Conservation (phyloP, 1,140 invertebrate genomes). For the Orchestia grillus region DNA sequence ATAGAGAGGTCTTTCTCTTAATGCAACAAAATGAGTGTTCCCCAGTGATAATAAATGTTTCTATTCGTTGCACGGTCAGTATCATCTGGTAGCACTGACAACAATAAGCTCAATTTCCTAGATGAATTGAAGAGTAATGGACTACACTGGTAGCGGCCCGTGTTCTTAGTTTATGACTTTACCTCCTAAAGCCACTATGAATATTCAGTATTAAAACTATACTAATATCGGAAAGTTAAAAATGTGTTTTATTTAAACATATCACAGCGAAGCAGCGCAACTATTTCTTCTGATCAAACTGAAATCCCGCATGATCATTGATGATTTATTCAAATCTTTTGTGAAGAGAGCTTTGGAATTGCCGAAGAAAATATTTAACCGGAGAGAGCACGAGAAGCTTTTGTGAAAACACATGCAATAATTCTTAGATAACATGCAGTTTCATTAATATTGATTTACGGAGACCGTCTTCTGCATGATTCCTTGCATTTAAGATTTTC, state of each 20-base stretch:
- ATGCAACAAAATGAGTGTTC: no score
- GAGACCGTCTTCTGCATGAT: neutral
- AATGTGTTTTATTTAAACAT: neutral
- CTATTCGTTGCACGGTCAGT: no score
- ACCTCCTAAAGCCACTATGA: no score
- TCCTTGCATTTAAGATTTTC: neutral
- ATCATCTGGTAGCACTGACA: no score
- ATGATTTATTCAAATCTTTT: neutral
- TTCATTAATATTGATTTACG: neutral
- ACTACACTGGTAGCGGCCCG: no score
- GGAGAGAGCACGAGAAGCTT: neutral
- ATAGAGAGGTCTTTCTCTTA: no score
- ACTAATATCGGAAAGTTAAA: neutral
- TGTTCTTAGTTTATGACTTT: no score
- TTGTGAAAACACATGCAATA: constrained; percentile 1
- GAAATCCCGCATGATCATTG: neutral
- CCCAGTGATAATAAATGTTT: no score
- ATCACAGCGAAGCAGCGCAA: neutral
- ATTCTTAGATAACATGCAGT: neutral
- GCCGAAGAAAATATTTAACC: neutral
- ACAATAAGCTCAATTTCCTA: no score
- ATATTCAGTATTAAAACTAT: no score
- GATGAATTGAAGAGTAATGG: no score
- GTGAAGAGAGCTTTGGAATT: neutral
- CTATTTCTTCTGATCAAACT: neutral